A percentile compares a stretch with the other conserved stretches of the same genome.
Conservation (phyloP, 2,888 invertebrate genomes). For the Criorhina ranunculi region DNA sequence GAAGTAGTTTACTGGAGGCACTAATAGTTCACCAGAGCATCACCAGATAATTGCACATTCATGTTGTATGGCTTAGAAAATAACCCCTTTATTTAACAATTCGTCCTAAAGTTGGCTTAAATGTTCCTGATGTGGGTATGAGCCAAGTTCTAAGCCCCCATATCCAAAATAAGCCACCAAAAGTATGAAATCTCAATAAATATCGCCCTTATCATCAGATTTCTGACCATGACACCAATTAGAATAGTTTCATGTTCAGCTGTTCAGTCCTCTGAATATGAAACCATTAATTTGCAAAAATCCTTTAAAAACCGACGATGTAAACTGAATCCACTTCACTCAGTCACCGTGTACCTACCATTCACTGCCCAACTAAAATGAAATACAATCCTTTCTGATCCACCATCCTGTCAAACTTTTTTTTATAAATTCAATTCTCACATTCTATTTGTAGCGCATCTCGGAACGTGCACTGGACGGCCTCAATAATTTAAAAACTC, state of each 20-base stretch:
- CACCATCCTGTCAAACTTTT: not conserved
- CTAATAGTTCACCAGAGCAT: too few relatives aligned
- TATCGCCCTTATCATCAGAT: too few relatives aligned
- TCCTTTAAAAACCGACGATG: constrained; percentile 3
- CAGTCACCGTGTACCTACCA: not conserved
- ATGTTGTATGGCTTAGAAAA: too few relatives aligned
- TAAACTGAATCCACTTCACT: not conserved
- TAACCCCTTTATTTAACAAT: too few relatives aligned
- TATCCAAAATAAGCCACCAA: too few relatives aligned
- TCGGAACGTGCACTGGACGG: constrained; percentile 92
- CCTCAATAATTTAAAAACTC: constrained; percentile 88
- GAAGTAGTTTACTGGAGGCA: too few relatives aligned
- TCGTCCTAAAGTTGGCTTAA: too few relatives aligned
- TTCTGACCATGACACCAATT: constrained; percentile 14
- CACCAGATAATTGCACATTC: too few relatives aligned
- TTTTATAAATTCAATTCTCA: constrained; percentile 77
- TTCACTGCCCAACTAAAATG: constrained; percentile 12
- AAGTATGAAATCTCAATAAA: too few relatives aligned
- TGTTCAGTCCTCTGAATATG: constrained; percentile 16
- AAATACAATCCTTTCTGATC: constrained; percentile 41
- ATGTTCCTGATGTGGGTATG: too few relatives aligned
- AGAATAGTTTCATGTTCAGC: constrained; percentile 14
- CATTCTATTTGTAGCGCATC: constrained; percentile 87
- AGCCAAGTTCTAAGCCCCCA: too few relatives aligned
- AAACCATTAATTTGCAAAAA: constrained; percentile 41